Conservation (phyloP, 2,797 vertebrate species). For the Arctocebus calabarensis region DNA sequence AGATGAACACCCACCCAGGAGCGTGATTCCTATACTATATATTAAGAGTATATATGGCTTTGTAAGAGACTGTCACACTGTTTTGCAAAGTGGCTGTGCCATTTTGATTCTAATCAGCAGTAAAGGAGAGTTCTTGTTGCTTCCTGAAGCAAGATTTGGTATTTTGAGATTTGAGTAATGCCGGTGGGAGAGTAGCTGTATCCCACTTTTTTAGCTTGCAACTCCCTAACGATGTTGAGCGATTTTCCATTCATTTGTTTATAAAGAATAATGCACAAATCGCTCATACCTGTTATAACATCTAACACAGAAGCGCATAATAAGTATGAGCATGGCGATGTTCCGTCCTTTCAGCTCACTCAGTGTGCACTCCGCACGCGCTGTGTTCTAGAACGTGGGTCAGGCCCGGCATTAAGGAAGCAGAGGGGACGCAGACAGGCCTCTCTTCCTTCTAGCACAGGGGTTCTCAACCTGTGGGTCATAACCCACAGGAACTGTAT, state of each 20-base stretch:
- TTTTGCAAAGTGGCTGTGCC: rapidly evolving
- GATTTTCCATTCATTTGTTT: background rate
- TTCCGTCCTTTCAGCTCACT: background rate
- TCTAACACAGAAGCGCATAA: background rate
- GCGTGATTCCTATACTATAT: background rate
- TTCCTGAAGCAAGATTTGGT: background rate
- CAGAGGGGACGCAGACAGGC: background rate
- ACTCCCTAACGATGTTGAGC: background rate
- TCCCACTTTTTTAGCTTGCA: background rate
- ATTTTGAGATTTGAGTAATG: background rate
- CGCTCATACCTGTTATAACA: background rate
- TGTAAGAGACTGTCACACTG: background rate
- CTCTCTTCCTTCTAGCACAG: background rate
- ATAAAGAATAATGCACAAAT: background rate
- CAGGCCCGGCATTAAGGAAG: background rate
- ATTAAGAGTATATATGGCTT: background rate
- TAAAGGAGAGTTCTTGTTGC: background rate
- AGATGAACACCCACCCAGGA: background rate
- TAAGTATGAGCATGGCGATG: background rate
- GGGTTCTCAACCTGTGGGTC: no score
- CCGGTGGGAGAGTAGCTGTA: background rate
- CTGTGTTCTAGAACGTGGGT: no score
- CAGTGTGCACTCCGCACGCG: background rate
- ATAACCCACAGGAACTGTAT: no score
- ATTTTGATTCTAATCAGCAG: background rate